Conservation (phyloP, 2,113 vertebrate species). For the Puffinus mauretanicus region DNA sequence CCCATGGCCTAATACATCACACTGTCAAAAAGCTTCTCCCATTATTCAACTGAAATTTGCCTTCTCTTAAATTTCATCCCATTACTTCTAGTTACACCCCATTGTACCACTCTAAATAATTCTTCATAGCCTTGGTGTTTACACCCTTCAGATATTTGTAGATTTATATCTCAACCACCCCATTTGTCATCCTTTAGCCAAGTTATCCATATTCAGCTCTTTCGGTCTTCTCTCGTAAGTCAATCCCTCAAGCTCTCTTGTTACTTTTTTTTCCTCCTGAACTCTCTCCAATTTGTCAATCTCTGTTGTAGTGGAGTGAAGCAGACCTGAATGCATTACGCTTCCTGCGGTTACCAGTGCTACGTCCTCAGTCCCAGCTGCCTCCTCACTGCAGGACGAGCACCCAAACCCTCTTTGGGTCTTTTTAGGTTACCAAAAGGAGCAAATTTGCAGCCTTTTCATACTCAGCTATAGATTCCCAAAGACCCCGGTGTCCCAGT, state of each 20-base stretch:
- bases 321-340: conserved; percentile 58
- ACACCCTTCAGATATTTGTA: conserved; percentile 69
- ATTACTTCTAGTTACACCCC: conserved; percentile 71
- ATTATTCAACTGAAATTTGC: conserved; percentile 69
- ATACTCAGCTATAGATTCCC: not conserved
- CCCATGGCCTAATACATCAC: conserved; percentile 56
- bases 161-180: conserved; percentile 65
- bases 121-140: conserved; percentile 71
- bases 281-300: conserved; percentile 61
- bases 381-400: not conserved
- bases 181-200: conserved; percentile 70
- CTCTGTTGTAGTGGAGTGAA: conserved; percentile 33
- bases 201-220: conserved; percentile 69
- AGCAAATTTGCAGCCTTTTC: not conserved
- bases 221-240: conserved; percentile 58
- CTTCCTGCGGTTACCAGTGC: not conserved
- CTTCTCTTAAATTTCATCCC: conserved; percentile 70
- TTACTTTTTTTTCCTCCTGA: conserved; percentile 34
- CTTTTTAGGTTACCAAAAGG: not conserved
- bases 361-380: not conserved
- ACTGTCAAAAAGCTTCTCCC: conserved; percentile 64
- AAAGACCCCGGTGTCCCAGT: rapidly evolving
- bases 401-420: not conserved
- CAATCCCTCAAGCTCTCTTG: conserved; percentile 61
- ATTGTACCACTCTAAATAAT: conserved; percentile 70